These are phyloP conservation scores for Manis crassicaudata DNA, from an alignment of 2,797 vertebrate species.

Conservation along the genomic window DNA sequence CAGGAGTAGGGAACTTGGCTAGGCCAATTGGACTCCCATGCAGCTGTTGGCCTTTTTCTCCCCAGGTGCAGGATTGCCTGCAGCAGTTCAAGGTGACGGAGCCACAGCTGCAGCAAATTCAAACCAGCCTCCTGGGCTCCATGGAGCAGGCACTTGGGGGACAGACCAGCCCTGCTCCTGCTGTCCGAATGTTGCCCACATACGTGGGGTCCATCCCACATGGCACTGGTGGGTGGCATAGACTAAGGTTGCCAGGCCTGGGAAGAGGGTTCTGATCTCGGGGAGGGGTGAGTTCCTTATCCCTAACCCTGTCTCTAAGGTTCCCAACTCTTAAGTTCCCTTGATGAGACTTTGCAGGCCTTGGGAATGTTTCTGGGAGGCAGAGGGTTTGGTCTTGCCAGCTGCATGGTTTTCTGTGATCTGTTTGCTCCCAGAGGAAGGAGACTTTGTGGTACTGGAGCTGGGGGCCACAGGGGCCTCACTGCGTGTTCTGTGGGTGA, in stretches of 20 bases:
- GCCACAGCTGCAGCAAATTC: constrained; percentile 84
- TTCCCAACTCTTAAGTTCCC: not conserved
- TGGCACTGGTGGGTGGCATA: constrained; percentile 88
- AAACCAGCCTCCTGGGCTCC: constrained; percentile 81
- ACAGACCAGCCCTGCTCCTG: constrained; percentile 72
- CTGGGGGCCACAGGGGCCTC: constrained; percentile 86
- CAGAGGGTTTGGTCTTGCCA: not conserved
- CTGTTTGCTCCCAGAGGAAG: constrained; percentile 85
- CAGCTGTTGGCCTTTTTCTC: not conserved
- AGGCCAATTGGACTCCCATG: not conserved
- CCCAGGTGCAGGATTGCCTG: constrained; percentile 85
- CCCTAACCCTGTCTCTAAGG: not conserved
- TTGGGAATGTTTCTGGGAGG: not conserved
- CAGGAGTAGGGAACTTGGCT: not conserved
- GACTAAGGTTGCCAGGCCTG: not conserved
- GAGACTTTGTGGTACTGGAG: constrained; percentile 90
- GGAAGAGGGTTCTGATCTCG: not conserved
- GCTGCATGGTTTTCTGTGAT: not conserved
- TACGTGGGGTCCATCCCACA: constrained; percentile 90
- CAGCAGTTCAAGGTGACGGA: constrained; percentile 81
- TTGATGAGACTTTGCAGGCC: not conserved
- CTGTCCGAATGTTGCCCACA: constrained; percentile 91
- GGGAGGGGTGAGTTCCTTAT: not conserved
- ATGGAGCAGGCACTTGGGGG: constrained; percentile 86
- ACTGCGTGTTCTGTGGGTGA: constrained; percentile 87